Evolutionary conservation across 2,797 vertebrate genomes (phyloP).

Genomic region (Heterohyrax brucei): DNA sequence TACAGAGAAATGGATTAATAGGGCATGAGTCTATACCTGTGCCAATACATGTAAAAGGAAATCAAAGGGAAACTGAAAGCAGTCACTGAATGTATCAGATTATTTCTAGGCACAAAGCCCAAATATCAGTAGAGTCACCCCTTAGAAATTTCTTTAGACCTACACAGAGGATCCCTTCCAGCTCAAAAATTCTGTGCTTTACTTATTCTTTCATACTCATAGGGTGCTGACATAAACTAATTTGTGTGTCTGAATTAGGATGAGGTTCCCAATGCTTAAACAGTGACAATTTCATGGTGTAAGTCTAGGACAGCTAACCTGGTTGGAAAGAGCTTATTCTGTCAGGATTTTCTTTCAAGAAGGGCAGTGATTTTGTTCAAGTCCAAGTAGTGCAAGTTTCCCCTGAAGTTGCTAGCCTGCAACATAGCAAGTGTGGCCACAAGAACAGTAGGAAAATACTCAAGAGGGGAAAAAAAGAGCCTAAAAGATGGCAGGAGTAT

Average conservation of each 20-base stretch:
- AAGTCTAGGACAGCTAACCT: not conserved
- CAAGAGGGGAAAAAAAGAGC: not conserved
- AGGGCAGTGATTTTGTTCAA: constrained; percentile 43
- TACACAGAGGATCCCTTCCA: not conserved
- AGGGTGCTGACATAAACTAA: constrained; percentile 60
- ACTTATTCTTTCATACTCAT: constrained; percentile 14
- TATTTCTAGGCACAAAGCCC: constrained; percentile 73
- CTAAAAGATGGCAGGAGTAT: not conserved
- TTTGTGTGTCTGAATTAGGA: constrained; percentile 71
- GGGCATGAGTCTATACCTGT: constrained; percentile 61
- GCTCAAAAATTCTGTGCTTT: constrained; percentile 44
- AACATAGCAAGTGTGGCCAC: not conserved
- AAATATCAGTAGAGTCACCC: constrained; percentile 71
- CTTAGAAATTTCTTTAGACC: constrained; percentile 71
- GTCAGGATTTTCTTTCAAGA: constrained; percentile 17
- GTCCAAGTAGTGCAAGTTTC: constrained; percentile 52
- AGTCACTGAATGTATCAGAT: constrained; percentile 76
- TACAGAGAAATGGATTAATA: constrained; percentile 80
- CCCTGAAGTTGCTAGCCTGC: not conserved
- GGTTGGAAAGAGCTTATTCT: constrained; percentile 61
- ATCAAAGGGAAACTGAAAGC: constrained; percentile 77
- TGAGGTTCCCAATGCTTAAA: constrained; percentile 71
- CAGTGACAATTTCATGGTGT: constrained; percentile 28
- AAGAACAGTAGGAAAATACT: not conserved
- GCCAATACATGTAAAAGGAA: constrained; percentile 72